phyloP scores from a whole-genome alignment of 2,113 vertebrate species.

The Calypte anna region DNA sequence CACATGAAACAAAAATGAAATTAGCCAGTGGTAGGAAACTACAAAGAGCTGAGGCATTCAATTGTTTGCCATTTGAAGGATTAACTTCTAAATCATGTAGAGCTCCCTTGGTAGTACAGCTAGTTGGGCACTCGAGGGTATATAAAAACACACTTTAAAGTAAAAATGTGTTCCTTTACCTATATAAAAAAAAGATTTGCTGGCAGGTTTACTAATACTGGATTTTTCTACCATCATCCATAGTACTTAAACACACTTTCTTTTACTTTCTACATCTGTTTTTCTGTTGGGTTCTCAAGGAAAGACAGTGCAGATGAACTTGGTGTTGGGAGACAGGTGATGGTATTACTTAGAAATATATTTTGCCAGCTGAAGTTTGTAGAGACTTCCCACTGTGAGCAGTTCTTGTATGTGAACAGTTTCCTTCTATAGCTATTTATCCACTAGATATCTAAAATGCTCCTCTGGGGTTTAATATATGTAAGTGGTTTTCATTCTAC shows the following conservation, averaged over 20 bases:
- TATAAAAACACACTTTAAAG: conserved; percentile 82
- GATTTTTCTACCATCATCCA: conserved; percentile 66
- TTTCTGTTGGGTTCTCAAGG: conserved; percentile 32
- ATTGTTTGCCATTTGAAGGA: conserved; percentile 84
- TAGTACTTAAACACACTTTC: conserved; percentile 72
- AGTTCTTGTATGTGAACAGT: neutral
- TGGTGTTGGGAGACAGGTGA: conserved; percentile 15
- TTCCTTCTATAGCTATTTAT: neutral
- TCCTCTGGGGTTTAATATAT: conserved; percentile 60
- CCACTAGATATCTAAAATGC: conserved; percentile 27
- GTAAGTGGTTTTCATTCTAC: conserved; percentile 52
- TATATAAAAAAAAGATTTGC: conserved; percentile 82
- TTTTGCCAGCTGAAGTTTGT: neutral
- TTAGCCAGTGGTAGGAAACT: conserved; percentile 80
- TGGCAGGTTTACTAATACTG: conserved; percentile 78
- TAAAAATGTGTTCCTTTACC: conserved; percentile 81
- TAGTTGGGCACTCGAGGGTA: conserved; percentile 82
- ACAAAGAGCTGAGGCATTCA: conserved; percentile 81
- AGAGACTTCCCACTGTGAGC: neutral
- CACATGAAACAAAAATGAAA: conserved; percentile 83
- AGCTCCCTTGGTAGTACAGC: conserved; percentile 80
- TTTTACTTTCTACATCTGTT: conserved; percentile 35
- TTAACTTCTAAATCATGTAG: conserved; percentile 86
- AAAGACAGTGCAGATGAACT: conserved; percentile 10
- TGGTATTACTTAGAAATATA: neutral